Evolutionary conservation across 2,888 invertebrate genomes (phyloP), one percentile per base, ranked within the genome.

Genomic region (Rhogogaster chlorosoma): DNA sequence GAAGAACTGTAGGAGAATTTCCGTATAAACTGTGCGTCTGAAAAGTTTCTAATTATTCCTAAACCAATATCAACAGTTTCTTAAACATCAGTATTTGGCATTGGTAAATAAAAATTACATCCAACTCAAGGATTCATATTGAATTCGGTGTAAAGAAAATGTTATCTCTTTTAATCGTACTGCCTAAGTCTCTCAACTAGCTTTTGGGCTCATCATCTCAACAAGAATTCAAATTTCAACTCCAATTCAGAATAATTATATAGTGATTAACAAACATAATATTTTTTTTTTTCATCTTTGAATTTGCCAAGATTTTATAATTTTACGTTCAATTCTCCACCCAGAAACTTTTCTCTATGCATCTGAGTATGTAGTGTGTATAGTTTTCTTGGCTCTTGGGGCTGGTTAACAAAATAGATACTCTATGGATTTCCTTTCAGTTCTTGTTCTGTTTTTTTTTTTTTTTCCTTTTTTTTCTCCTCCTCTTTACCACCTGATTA

Each of bases 401-500:
- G 42, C n/a, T 73, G 42, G 71, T 73, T 73, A 42, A 42, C 26
- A 12, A 73, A 42, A 73, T 73, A 42, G 7, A 75, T 84, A 49
- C 42, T 85, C 73, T 57, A 45, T 45, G 70, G 26, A 85, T 80
- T 85, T 70, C 61, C 71, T 10, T 36, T 42, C 75, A 53, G 73
- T 57, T 64, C 45, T 57, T 86, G 84, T 88, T 87, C 86, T 87
- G 84, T 86, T 86, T 86, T 87, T 87, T 45, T 75, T 45, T 26
- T 0, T 12, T 26, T 15, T 32, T n/a, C n/a, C n/a, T 26, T 0
- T 12, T 26, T 38, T 5, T 18, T 75, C 18, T 26, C 15, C 15
- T 77, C 32, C 15, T 49, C n/a, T 53, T 29, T 32, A 9, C 32
- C 49, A 77, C 49, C 77, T 77, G 77, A 77, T 77, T 77, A 77